phyloP scores from a whole-genome alignment of 1,140 invertebrate genomes.

The Drosophila parvula region DNA sequence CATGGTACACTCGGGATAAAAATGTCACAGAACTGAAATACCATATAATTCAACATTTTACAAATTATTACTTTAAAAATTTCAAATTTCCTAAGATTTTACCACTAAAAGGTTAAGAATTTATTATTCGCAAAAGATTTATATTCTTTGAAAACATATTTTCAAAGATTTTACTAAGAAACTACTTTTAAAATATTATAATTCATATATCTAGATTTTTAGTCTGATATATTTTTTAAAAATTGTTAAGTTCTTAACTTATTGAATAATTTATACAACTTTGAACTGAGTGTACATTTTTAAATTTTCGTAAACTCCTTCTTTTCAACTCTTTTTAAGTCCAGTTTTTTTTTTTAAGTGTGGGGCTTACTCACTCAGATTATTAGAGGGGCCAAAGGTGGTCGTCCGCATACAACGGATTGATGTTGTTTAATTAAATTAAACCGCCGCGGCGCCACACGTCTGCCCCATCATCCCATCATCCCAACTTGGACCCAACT shows the following conservation, averaged over 20 bases:
- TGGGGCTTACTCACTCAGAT: constrained; percentile 22
- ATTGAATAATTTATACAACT: too few relatives aligned
- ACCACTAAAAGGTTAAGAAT: background rate
- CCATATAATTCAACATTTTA: background rate
- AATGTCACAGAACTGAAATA: background rate
- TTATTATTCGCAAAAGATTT: too few relatives aligned
- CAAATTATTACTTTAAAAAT: background rate
- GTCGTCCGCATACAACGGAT: constrained; percentile 70
- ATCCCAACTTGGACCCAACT: constrained; percentile 40
- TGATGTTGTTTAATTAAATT: constrained; percentile 82
- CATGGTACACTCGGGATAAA: constrained; percentile 13
- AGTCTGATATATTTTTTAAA: too few relatives aligned
- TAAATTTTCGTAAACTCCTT: background rate
- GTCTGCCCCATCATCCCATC: constrained; percentile 33
- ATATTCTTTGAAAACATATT: too few relatives aligned
- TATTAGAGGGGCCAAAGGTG: constrained; percentile 72
- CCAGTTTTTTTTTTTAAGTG: constrained; percentile 16
- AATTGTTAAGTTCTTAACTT: too few relatives aligned
- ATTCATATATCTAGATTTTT: too few relatives aligned
- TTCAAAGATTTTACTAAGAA: too few relatives aligned
- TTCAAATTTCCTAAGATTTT: background rate
- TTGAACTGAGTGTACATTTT: too few relatives aligned
- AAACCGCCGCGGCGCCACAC: constrained; percentile 62
- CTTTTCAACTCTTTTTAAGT: background rate
- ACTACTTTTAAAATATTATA: too few relatives aligned